Evolutionary conservation across 1,140 invertebrate species (phyloP), one percentile per base, ranked within the genome.

Genomic region (Elymnias hypermnestra): DNA sequence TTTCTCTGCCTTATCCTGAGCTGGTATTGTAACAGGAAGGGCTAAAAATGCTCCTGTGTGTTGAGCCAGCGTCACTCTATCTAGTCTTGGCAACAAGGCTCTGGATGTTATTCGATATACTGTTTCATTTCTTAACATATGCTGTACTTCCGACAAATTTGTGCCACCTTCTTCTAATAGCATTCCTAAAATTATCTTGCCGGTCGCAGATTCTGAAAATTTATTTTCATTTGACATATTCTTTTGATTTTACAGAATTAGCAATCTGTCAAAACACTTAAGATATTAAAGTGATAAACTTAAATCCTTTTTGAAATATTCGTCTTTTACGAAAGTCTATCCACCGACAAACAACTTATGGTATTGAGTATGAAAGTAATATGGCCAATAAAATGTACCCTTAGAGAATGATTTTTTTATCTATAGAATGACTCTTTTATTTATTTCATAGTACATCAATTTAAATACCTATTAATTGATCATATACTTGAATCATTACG

Each of bases 381-480:
- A n/a, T n/a, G n/a, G n/a, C n/a, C n/a, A n/a, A n/a, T n/a, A n/a
- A n/a, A n/a, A n/a, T n/a, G n/a, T n/a, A n/a, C n/a, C n/a, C n/a
- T n/a, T n/a, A n/a, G n/a, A n/a, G n/a, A n/a, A n/a, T n/a, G n/a
- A n/a, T n/a, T n/a, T n/a, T n/a, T n/a, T n/a, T n/a, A n/a, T n/a
- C n/a, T n/a, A n/a, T n/a, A n/a, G n/a, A n/a, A n/a, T n/a, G n/a
- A n/a, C n/a, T n/a, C n/a, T n/a, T n/a, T n/a, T n/a, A n/a, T n/a
- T n/a, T n/a, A n/a, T n/a, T n/a, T n/a, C n/a, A n/a, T n/a, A n/a
- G n/a, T n/a, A n/a, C n/a, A n/a, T n/a, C n/a, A n/a, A n/a, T n/a
- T n/a, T n/a, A n/a, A n/a, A n/a, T 53, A 82, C 78, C 74, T 42
- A 83, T 70, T 10, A 81, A 50, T 42, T 53, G 40, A 46, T 85